phyloP scores from a whole-genome alignment of 2,797 vertebrate species.

The Triplophysa yarkandensis region DNA sequence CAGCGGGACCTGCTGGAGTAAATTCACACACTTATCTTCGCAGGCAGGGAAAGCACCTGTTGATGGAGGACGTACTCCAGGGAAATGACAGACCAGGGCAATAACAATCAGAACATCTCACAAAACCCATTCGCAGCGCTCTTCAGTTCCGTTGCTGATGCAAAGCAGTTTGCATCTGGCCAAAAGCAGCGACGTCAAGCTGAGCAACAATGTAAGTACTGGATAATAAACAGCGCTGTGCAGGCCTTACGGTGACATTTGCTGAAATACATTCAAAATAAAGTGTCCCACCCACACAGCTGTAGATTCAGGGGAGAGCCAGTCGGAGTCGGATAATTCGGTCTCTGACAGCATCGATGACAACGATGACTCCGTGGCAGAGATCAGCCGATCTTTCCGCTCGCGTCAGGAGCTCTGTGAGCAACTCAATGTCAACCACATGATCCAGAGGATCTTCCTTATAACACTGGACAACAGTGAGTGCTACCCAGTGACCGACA shows the following conservation, averaged over 20 bases:
- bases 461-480: constrained; percentile 98
- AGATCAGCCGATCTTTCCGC: constrained; percentile 95
- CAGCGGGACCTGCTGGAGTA: neutral
- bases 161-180: constrained; percentile 91
- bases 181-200: constrained; percentile 82
- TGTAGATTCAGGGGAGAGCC: constrained; percentile 86
- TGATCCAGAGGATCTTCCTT: constrained; percentile 98
- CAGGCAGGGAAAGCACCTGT: constrained; percentile 54
- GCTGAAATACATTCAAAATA: neutral
- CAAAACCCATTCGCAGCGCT: constrained; percentile 96
- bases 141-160: constrained; percentile 94
- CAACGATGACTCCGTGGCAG: constrained; percentile 93
- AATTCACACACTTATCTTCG: constrained; percentile 36
- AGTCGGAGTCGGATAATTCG: constrained; percentile 95
- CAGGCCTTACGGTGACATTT: neutral
- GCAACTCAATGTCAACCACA: constrained; percentile 99
- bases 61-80: constrained; percentile 75
- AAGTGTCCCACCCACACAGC: constrained; percentile 63
- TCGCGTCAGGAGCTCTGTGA: constrained; percentile 95
- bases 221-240: neutral
- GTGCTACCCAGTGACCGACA: constrained; percentile 58
- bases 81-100: constrained; percentile 99
- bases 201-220: constrained; percentile 74
- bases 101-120: constrained; percentile 97
- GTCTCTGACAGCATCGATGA: constrained; percentile 96